These are phyloP conservation scores for Fratercula arctica DNA, from an alignment of 2,797 vertebrate genomes.

Conservation along the genomic window DNA sequence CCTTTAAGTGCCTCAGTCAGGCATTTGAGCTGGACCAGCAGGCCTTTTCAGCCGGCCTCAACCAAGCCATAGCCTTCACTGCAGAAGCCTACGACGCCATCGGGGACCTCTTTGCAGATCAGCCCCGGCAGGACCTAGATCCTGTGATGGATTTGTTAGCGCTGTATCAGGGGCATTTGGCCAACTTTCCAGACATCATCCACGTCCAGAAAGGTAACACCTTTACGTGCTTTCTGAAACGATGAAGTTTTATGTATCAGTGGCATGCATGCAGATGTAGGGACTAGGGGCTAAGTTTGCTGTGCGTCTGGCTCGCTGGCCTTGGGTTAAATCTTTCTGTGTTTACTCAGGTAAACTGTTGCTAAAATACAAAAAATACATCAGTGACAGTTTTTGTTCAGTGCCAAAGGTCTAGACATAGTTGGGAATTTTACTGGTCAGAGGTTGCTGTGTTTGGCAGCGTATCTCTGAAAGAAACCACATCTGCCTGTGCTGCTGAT, in stretches of 20 bases:
- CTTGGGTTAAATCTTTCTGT: not conserved
- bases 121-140: constrained; percentile 93
- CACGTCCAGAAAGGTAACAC: constrained; percentile 98
- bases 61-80: constrained; percentile 94
- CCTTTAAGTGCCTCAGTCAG: constrained; percentile 91
- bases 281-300: not conserved
- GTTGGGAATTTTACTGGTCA: not conserved
- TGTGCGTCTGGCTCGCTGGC: not conserved
- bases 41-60: constrained; percentile 87
- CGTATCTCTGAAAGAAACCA: not conserved
- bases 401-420: not conserved
- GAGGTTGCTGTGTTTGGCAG: not conserved
- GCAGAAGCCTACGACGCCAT: constrained; percentile 92
- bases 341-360: not conserved
- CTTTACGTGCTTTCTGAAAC: not conserved
- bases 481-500: not conserved
- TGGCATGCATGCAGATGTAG: not conserved
- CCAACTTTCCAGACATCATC: constrained; percentile 99
- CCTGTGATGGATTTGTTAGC: constrained; percentile 94
- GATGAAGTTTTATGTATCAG: not conserved
- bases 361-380: not conserved
- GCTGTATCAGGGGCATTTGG: constrained; percentile 96
- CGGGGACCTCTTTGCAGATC: constrained; percentile 94
- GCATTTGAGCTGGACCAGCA: constrained; percentile 98
- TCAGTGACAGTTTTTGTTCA: not conserved